Conservation (phyloP, 2,797 vertebrate species). For the Sebastes matsubarae region DNA sequence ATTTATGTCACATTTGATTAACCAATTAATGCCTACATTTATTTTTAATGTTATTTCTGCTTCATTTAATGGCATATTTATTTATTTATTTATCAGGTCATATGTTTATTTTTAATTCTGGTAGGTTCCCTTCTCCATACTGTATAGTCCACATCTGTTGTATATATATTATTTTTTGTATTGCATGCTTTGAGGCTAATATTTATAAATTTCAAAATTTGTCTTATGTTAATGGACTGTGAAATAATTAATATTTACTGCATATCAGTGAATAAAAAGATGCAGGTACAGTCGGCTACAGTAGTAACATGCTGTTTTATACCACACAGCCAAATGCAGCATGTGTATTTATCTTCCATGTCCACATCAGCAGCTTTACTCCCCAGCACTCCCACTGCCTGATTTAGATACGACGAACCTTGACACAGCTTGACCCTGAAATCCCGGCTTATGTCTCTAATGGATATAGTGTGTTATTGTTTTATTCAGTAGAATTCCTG, state of each 20-base stretch:
- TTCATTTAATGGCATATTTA: background rate
- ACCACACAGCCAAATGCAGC: background rate
- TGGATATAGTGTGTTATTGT: constrained; percentile 9
- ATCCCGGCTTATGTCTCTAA: constrained; percentile 25
- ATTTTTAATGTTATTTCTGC: background rate
- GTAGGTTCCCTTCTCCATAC: background rate
- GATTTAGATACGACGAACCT: background rate
- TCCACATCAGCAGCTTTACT: constrained; percentile 16
- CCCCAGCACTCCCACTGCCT: background rate
- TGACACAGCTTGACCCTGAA: constrained; percentile 10
- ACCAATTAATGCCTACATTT: background rate
- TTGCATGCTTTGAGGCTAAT: background rate
- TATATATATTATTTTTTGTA: background rate
- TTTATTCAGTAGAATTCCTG: constrained; percentile 11
- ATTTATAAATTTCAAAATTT: background rate
- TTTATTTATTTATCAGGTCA: background rate
- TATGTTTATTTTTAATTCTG: no score
- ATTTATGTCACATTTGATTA: background rate
- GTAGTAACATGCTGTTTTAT: background rate
- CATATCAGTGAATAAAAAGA: background rate
- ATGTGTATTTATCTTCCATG: background rate
- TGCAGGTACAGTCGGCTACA: background rate
- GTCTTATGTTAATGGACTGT: background rate
- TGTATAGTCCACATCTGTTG: background rate
- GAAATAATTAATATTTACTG: background rate